Evolutionary conservation across 2,113 vertebrate genomes (phyloP), one percentile per base, ranked within the genome.

Genomic region (Sebastes schlegelii): DNA sequence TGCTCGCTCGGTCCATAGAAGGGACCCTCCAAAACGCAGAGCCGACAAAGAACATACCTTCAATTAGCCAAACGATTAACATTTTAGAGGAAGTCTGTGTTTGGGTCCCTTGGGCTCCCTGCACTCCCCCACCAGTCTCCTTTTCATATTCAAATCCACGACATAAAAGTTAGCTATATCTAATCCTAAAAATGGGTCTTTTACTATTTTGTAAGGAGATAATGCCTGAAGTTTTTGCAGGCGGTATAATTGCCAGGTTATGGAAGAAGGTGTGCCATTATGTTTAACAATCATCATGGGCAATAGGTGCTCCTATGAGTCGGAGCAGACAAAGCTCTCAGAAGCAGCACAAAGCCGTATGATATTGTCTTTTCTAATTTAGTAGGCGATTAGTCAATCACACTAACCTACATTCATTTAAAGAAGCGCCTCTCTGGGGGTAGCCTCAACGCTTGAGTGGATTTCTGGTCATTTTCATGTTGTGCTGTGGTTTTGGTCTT

Each of bases 81-180:
- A 94, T 94, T 94, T 94, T 93, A 94, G 91, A 95, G 93, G 89
- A 91, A 93, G 92, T 92, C 93, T 88, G 83, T 92, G 89, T 93
- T 93, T 92, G 82, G 89, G 69, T 94, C 93, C 92, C 94, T 5
- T 85, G 93, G 94, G 94, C 61, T 77, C 73, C 67, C 84, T 8
- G 55, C 68, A 46, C 70, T 86, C 87, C 79, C 26, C 89, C 65
- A 75, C 82, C 67, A 86, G 63, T 72, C 85, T 68, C 83, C 92
- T 93, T 94, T 95, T 92, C 86, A 92, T 92, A 95, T 95, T 94
- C 90, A 94, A 95, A 94, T 93, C 79, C 87, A 49, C 82, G 1
- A 86, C 91, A 92, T 95, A 82, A 94, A 95, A 94, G 93, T 92
- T 80, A 72, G 84, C 83, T 82, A 90, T 69, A 88, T 90, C 91